Conservation (phyloP, 1,140 invertebrate genomes). For the Bombus haemorrhoidalis region DNA sequence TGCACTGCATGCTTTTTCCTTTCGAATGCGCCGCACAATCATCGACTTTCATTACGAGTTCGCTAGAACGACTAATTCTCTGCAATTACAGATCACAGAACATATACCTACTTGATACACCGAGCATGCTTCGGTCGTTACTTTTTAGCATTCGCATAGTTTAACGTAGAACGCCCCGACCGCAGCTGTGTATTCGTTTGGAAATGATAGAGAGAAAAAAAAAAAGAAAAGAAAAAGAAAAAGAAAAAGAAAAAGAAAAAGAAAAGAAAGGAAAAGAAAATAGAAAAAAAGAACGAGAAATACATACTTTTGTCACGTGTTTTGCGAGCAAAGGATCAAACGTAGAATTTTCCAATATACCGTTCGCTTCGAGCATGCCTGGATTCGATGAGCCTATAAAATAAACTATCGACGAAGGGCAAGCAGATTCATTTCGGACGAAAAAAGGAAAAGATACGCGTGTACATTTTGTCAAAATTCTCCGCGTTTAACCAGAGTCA, state of each 20-base stretch:
- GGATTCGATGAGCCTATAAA: background rate
- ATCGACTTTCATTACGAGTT: background rate
- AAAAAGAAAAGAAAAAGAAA: too few relatives aligned
- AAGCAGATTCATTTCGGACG: background rate
- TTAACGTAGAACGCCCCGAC: background rate
- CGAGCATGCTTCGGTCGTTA: constrained; percentile 12
- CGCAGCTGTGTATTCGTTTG: background rate
- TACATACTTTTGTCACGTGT: background rate
- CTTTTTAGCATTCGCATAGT: constrained; percentile 7
- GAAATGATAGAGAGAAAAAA: background rate
- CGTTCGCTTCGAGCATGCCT: background rate
- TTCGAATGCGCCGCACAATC: constrained; percentile 23
- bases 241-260: too few relatives aligned
- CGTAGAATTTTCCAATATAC: background rate
- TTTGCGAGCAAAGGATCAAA: background rate
- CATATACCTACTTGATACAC: background rate
- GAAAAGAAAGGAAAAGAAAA: too few relatives aligned
- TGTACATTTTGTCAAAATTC: constrained; percentile 3
- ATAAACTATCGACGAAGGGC: too few relatives aligned
- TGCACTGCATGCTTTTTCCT: constrained; percentile 25
- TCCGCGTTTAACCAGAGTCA: constrained; percentile 18
- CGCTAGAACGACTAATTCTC: background rate
- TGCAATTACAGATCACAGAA: background rate
- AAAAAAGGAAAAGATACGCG: background rate
- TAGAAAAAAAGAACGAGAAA: too few relatives aligned